These are phyloP conservation scores for Chaetoderma sp. DNA, from an alignment of 2,888 invertebrate genomes.

Conservation along the genomic window DNA sequence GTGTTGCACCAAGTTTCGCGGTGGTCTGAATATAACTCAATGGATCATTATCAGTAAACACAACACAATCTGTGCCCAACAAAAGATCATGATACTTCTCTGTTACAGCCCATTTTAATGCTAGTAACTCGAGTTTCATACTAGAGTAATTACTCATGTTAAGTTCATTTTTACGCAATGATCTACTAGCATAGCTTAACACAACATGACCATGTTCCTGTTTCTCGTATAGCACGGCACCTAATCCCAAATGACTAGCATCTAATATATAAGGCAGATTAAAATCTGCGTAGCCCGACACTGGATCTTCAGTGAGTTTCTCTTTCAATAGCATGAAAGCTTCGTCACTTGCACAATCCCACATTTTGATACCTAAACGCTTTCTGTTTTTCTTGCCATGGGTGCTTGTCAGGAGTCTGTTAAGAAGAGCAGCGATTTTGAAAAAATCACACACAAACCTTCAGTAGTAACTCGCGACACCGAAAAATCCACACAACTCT, in stretches of 20 bases:
- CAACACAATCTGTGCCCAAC: background rate
- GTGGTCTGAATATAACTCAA: background rate
- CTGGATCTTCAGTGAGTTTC: background rate
- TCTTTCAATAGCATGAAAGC: conserved; percentile 4
- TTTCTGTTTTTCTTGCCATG: conserved; percentile 1
- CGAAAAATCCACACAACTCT: conserved; percentile 32
- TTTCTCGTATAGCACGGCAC: conserved; percentile 7
- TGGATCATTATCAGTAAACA: conserved; percentile 16
- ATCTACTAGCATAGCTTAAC: conserved; percentile 1
- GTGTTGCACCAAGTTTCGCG: background rate
- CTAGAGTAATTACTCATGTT: conserved; percentile 5
- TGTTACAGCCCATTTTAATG: conserved; percentile 10
- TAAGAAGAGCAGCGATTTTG: conserved; percentile 23
- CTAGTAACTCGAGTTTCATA: conserved; percentile 9
- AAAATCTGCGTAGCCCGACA: conserved; percentile 1
- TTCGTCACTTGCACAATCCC: background rate
- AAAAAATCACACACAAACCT: conserved; percentile 30
- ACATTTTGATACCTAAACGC: background rate
- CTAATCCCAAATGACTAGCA: conserved; percentile 9
- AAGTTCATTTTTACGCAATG: background rate
- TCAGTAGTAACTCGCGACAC: conserved; percentile 30
- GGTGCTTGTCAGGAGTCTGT: conserved; percentile 12
- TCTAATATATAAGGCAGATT: background rate
- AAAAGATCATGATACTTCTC: conserved; percentile 6
- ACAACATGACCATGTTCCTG: background rate